Percentiles rank a stretch among this genome's conserved stretches.
Evolutionary conservation across 2,888 invertebrate genomes (phyloP).

Genomic region (Noctua pronuba): DNA sequence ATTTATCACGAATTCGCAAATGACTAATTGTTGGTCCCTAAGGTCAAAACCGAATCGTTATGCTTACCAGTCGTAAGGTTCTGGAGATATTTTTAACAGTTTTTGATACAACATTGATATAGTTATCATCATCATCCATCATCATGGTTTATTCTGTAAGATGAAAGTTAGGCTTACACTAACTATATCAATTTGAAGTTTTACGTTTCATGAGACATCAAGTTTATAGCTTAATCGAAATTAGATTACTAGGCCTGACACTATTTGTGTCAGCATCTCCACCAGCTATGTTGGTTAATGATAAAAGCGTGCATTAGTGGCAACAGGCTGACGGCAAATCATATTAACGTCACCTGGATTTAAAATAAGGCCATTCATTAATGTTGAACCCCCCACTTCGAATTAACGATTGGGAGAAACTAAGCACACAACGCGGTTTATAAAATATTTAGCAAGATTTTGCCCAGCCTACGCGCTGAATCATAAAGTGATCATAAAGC

Average conservation of each 20-base stretch:
- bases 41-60: constrained; percentile 9
- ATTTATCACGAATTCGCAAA: constrained; percentile 9
- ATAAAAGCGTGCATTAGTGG: constrained; percentile 32
- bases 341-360: constrained; percentile 27
- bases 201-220: neutral
- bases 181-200: neutral
- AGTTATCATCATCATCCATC: neutral
- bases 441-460: no score
- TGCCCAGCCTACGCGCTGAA: no score
- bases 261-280: constrained; percentile 17
- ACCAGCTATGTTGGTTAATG: constrained; percentile 33
- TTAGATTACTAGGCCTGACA: constrained; percentile 26
- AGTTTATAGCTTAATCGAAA: neutral
- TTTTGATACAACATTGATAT: neutral
- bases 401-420: neutral
- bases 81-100: neutral
- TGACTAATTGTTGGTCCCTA: constrained; percentile 9
- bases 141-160: neutral
- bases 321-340: constrained; percentile 24
- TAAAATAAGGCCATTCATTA: constrained; percentile 20
- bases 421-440: no score
- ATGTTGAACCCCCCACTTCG: constrained; percentile 10
- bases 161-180: neutral
- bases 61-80: neutral
- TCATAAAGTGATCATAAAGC: no score